Conservation (phyloP, 2,888 invertebrate species). For the Thecophora atra region DNA sequence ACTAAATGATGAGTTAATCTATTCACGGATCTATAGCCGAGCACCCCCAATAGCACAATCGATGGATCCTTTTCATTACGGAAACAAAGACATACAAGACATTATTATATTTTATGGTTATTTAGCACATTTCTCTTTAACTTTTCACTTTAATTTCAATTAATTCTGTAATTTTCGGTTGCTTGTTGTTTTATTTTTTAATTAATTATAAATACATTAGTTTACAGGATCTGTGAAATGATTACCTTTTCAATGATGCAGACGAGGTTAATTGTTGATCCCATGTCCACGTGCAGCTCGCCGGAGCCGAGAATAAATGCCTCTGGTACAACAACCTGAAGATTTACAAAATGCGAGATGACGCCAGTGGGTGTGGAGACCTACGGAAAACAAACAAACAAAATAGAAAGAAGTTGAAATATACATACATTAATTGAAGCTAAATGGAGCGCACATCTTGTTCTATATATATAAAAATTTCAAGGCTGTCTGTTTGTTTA, state of each 20-base stretch:
- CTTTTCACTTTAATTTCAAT: not conserved
- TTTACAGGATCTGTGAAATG: slow-evolving; percentile 23
- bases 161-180: not conserved
- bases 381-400: slow-evolving; percentile 69
- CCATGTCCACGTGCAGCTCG: slow-evolving; percentile 90
- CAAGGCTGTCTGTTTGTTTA: too few relatives aligned
- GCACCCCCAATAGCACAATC: too few relatives aligned
- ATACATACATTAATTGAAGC: too few relatives aligned
- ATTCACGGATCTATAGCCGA: too few relatives aligned
- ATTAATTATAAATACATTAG: not conserved
- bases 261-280: slow-evolving; percentile 86
- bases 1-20: too few relatives aligned
- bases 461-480: too few relatives aligned
- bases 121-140: not conserved
- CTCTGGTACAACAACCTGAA: slow-evolving; percentile 88
- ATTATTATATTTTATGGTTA: too few relatives aligned
- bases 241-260: slow-evolving; percentile 92
- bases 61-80: too few relatives aligned
- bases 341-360: slow-evolving; percentile 86
- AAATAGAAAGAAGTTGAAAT: not conserved
- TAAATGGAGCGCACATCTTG: too few relatives aligned
- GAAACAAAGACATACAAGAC: too few relatives aligned
- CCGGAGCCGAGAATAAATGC: slow-evolving; percentile 88
- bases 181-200: not conserved
- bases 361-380: slow-evolving; percentile 84